Evolutionary conservation across 2,888 invertebrate species (phyloP), one percentile per base, ranked within the genome.

Genomic region (Tricholauxania praeusta): DNA sequence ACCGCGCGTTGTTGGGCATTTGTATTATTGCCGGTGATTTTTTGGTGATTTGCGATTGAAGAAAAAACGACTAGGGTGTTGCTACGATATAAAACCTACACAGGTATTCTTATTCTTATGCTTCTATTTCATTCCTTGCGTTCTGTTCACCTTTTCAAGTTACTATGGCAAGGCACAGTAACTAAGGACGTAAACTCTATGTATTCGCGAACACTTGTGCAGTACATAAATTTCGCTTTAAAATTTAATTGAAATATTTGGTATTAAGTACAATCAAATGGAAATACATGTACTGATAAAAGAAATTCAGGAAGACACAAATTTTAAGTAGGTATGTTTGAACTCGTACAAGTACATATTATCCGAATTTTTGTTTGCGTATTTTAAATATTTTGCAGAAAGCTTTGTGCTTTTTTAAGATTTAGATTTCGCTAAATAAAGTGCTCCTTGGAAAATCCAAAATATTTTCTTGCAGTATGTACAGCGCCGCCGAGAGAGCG

Each of bases 81-180:
- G 86, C 86, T 82, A 86, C 82, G 86, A 84, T 84, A 82, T 84
- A 80, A 82, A 81, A 81, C 80, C 81, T 82, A 79, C 78, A 78
- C 81, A 83, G 82, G 84, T 82, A 83, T 79, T 82, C 78, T 78
- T 79, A 74, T 76, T 74, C 71, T 79, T 60, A 32, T 7, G 51
- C 15, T 39, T 39, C 17, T n/a, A 63, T 39, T 39, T 47, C n/a
- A 63, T 49, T 51, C 59, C 53, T 53, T 53, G 53, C 53, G 53
- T 17, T 53, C 19, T 53, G 14, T 68, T 22, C 53, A 67, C 47
- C 53, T 10, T 57, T n/a, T 22, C 51, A n/a, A 49, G 64, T 71
- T 48, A 63, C 71, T 71, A 71, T 71, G 71, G 28, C 71, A 39
- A 63, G 49, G 53, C 28, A 52, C 22, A 15, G 69, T 69, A 28